Evolutionary conservation across 2,113 vertebrate genomes (phyloP), one percentile per base, ranked within the genome.

Genomic region (Aspiorhynchus laticeps): DNA sequence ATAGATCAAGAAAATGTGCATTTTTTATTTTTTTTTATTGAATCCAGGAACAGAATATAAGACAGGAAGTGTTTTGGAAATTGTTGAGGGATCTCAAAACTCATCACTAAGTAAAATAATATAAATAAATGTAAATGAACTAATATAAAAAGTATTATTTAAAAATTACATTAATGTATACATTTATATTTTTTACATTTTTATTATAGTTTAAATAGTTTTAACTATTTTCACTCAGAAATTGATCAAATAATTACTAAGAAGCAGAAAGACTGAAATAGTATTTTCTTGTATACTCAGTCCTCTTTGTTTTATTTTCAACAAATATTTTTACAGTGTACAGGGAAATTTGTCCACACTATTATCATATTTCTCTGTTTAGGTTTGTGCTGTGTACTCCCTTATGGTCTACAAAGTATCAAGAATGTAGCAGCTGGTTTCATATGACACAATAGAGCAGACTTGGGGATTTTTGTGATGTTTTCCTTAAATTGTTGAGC

Each of bases 381-480:
- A 41, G 61, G 11, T 41, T 12, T 59, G 10, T 80, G 5, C 7
- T 53, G 0, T 63, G 12, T 41, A 9, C 26, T 78, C 46, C 12
- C 7, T 48, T 1, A 5, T 46, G 26, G n/a, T 81, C 14, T 31
- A 21, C 48, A 86, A 80, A 31, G 24, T 80, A 80, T n/a, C 33
- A 56, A 28, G 28, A 86, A 80, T 46, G 36, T 43, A 3, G 21
- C 26, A 14, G n/a, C 14, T 71, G 8, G 85, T 71, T 38, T 86
- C n/a, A 69, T 38, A 26, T 59, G n/a, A 41, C 85, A 86, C 33
- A 51, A 59, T 17, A 86, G 7, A 80, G 8, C 33, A 21, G 48
- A 12, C 15, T 14, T 31, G 10, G 33, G 10, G 31, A 77, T 28
- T 77, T 24, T 21, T 1, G 24, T 4, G 63, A 65, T 67, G 38